These are phyloP conservation scores for Oscheius onirici DNA, from an alignment of 2,888 invertebrate genomes.

Conservation along the genomic window DNA sequence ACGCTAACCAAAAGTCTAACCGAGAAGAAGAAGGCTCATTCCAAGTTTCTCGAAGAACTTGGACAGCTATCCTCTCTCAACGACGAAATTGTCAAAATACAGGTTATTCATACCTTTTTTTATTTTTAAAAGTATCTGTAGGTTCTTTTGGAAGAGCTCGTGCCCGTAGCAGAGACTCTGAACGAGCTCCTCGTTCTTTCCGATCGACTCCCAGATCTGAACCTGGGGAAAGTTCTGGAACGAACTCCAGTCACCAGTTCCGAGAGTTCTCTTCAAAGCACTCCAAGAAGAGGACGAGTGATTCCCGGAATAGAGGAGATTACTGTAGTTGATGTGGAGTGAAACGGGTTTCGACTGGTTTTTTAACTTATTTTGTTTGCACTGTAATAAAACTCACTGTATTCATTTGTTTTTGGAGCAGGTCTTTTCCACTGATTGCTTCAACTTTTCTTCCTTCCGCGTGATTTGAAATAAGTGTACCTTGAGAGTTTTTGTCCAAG, in stretches of 20 bases:
- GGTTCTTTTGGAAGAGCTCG: conserved; percentile 56
- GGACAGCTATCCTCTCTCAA: conserved; percentile 35
- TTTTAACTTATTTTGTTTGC: not conserved
- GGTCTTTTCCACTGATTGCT: not conserved
- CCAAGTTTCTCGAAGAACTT: conserved; percentile 37
- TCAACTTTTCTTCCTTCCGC: not conserved
- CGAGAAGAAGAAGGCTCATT: conserved; percentile 34
- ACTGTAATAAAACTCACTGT: not conserved
- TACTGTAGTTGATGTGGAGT: conserved; percentile 40
- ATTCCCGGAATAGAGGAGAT: conserved; percentile 50
- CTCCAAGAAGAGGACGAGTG: conserved; percentile 35
- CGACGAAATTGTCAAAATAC: conserved; percentile 44
- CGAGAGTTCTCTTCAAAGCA: conserved; percentile 46
- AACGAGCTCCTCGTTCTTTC: conserved; percentile 60
- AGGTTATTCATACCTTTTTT: conserved; percentile 29
- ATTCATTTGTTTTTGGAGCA: not conserved
- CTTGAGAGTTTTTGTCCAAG: not conserved
- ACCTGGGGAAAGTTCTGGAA: conserved; percentile 45
- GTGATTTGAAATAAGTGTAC: too few relatives aligned
- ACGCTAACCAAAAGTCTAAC: not conserved
- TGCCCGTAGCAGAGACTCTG: conserved; percentile 54
- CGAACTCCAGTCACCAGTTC: conserved; percentile 41
- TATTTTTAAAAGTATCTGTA: conserved; percentile 27
- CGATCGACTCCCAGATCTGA: conserved; percentile 60
- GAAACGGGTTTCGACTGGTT: not conserved